phyloP scores from a whole-genome alignment of 2,113 vertebrate genomes.

The Clarias magur region DNA sequence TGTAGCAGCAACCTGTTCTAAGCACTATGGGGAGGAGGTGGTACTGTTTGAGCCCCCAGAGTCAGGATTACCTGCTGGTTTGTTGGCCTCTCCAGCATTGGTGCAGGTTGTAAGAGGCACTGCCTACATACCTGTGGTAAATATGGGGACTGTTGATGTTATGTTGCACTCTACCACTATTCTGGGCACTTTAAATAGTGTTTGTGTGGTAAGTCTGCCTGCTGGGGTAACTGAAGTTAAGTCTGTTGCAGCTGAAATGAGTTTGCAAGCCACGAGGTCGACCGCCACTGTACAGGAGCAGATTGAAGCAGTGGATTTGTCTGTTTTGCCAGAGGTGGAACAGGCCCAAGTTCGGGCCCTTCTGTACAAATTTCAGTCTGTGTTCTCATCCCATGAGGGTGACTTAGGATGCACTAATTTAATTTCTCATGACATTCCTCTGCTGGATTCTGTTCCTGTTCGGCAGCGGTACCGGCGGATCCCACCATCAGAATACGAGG shows the following conservation, averaged over 20 bases:
- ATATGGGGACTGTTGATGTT: background rate
- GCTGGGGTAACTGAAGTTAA: background rate
- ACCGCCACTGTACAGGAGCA: background rate
- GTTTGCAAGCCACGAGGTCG: background rate
- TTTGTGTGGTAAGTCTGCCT: background rate
- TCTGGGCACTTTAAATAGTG: background rate
- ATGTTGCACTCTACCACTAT: background rate
- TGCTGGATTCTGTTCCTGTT: too few relatives aligned
- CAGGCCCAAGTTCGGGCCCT: too few relatives aligned
- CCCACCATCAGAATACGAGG: too few relatives aligned
- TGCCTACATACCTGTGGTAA: conserved; percentile 1
- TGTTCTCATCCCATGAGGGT: too few relatives aligned
- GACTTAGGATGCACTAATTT: too few relatives aligned
- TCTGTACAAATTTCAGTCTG: too few relatives aligned
- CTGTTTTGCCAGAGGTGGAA: background rate
- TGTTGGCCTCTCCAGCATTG: conserved; percentile 14
- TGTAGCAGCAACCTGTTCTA: conserved; percentile 6
- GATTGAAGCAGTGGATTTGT: background rate
- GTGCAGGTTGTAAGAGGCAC: background rate
- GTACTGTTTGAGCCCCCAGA: conserved; percentile 6
- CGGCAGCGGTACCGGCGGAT: too few relatives aligned
- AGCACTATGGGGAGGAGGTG: background rate
- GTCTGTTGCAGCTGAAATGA: background rate
- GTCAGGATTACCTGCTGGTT: background rate
- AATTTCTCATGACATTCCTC: too few relatives aligned